Percentiles rank a stretch among this genome's conserved stretches.
These are phyloP conservation scores for Microtus ochrogaster DNA, from an alignment of 2,113 vertebrate species.

Conservation along the genomic window DNA sequence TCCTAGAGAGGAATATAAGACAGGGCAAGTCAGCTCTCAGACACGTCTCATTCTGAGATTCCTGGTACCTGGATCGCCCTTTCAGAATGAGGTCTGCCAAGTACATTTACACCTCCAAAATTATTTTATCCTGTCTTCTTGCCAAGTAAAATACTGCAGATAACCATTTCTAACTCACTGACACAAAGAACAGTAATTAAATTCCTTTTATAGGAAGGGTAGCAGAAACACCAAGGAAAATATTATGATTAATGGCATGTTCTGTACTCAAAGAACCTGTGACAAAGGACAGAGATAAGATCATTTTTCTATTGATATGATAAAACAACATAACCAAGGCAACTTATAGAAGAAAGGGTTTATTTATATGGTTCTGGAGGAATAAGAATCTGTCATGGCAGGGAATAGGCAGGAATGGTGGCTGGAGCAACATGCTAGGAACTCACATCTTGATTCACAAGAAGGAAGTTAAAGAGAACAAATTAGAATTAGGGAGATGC, in stretches of 20 bases:
- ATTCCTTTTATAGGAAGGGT: constrained; percentile 15
- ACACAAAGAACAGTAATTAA: constrained; percentile 66
- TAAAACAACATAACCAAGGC: neutral
- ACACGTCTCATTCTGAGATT: too few relatives aligned
- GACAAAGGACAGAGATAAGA: constrained; percentile 17
- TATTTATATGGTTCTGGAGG: neutral
- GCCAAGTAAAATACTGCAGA: constrained; percentile 37
- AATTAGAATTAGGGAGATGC: neutral
- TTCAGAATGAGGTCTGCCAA: too few relatives aligned
- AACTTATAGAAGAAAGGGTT: neutral
- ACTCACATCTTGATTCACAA: neutral
- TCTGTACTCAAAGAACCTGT: neutral
- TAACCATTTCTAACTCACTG: constrained; percentile 24
- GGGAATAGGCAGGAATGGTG: neutral
- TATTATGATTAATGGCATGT: constrained; percentile 1
- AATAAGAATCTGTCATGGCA: neutral
- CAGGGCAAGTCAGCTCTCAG: too few relatives aligned
- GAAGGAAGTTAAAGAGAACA: neutral
- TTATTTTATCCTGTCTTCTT: constrained; percentile 46
- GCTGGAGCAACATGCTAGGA: neutral
- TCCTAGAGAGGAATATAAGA: too few relatives aligned
- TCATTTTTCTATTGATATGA: neutral
- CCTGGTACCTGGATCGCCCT: too few relatives aligned
- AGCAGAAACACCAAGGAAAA: constrained; percentile 28
- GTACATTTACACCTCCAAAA: constrained; percentile 22